Evolutionary conservation across 2,113 vertebrate genomes (phyloP).

Genomic region (Panthera uncia): DNA sequence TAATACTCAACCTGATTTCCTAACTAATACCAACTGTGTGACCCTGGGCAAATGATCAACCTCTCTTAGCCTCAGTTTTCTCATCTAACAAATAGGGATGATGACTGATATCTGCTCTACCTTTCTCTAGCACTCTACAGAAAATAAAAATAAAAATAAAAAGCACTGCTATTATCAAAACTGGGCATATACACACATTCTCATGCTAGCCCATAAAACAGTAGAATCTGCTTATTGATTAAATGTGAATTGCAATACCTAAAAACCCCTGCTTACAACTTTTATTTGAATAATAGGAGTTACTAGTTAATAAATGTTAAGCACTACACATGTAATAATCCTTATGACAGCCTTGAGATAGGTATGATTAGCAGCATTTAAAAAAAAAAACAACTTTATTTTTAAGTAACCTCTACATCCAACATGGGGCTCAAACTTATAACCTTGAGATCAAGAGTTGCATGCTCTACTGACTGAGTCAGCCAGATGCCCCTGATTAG

Average conservation of each 20-base stretch:
- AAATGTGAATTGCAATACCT: neutral
- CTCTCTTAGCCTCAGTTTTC: slow-evolving; percentile 33
- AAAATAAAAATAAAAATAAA: slow-evolving; percentile 42
- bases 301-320: neutral
- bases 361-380: neutral
- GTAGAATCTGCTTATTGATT: neutral
- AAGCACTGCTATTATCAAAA: slow-evolving; percentile 23
- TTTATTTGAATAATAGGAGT: neutral
- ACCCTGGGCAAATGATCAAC: neutral
- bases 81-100: neutral
- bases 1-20: slow-evolving; percentile 41
- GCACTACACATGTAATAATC: neutral
- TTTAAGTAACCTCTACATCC: neutral
- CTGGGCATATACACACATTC: neutral
- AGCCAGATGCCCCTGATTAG: neutral
- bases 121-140: neutral
- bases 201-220: neutral
- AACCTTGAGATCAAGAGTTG: neutral
- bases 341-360: neutral
- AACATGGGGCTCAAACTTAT: neutral
- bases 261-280: neutral
- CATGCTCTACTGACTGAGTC: neutral
- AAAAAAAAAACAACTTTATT: neutral
- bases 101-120: neutral
- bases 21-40: slow-evolving; percentile 5